phyloP scores from a whole-genome alignment of 1,140 invertebrate species.

The Wiebesia pumilae region DNA sequence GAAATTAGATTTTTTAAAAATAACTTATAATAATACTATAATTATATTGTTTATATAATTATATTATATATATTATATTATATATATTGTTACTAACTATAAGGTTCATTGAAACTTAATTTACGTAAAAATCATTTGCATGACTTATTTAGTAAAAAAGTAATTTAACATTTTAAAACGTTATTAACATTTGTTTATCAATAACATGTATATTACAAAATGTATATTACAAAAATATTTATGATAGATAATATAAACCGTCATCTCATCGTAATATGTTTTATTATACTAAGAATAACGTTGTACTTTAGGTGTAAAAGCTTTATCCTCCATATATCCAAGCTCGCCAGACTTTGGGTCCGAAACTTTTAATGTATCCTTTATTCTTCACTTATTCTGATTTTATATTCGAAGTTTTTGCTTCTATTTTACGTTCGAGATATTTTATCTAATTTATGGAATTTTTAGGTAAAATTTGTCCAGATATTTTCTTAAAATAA shows the following conservation, averaged over 20 bases:
- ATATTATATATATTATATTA: too few species aligned
- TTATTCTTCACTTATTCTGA: neutral
- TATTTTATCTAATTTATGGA: conserved; percentile 8
- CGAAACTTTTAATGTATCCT: conserved; percentile 9
- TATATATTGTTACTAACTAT: too few species aligned
- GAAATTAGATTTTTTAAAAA: too few species aligned
- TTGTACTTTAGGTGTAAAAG: neutral
- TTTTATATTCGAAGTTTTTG: conserved; percentile 10
- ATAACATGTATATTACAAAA: too few species aligned
- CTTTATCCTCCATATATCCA: neutral
- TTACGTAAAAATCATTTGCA: too few species aligned
- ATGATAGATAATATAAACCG: neutral
- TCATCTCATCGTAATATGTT: neutral
- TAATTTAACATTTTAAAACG: too few species aligned
- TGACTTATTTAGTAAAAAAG: too few species aligned
- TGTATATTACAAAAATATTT: too few species aligned
- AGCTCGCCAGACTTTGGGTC: neutral
- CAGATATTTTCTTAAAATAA: neutral
- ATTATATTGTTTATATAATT: too few species aligned
- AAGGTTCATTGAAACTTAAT: too few species aligned
- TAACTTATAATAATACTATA: too few species aligned
- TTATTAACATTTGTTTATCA: too few species aligned
- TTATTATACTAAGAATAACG: neutral
- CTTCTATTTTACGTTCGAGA: neutral
- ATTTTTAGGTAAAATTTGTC: neutral